Conservation (phyloP, 2,797 vertebrate genomes). For the Xyrichtys novacula region DNA sequence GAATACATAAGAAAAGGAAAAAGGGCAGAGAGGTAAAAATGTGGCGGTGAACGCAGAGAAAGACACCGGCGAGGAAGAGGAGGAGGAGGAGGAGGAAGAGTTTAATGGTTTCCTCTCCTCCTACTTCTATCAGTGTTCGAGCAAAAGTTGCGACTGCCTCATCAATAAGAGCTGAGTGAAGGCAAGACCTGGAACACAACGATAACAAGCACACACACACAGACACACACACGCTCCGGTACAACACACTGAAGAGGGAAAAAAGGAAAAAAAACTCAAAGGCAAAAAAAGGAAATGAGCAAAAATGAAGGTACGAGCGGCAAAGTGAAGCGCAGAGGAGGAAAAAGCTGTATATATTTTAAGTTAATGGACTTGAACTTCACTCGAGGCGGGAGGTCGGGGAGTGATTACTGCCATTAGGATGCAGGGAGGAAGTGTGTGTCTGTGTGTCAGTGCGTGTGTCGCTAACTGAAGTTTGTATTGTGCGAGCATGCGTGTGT, state of each 20-base stretch:
- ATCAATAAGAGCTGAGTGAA: slow-evolving; percentile 59
- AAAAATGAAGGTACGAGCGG: slow-evolving; percentile 51
- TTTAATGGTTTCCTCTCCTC: slow-evolving; percentile 46
- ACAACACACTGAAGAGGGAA: slow-evolving; percentile 22
- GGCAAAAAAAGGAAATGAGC: slow-evolving; percentile 42
- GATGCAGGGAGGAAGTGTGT: slow-evolving; percentile 40
- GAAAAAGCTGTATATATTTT: slow-evolving; percentile 65
- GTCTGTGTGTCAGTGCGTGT: slow-evolving; percentile 17
- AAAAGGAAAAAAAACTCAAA: slow-evolving; percentile 36
- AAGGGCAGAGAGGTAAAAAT: slow-evolving; percentile 1
- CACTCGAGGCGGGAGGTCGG: slow-evolving; percentile 59
- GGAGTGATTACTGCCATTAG: slow-evolving; percentile 75
- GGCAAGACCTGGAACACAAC: slow-evolving; percentile 57
- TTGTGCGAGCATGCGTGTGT: slow-evolving; percentile 17
- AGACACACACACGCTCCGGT: slow-evolving; percentile 57
- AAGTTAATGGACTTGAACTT: slow-evolving; percentile 77
- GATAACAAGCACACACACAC: slow-evolving; percentile 68
- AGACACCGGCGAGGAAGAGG: not conserved
- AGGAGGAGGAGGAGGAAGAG: slow-evolving; percentile 1
- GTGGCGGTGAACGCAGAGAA: not conserved
- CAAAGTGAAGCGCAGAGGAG: slow-evolving; percentile 43
- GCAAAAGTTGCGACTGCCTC: slow-evolving; percentile 53
- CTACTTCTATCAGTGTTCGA: slow-evolving; percentile 33
- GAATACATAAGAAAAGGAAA: not conserved
- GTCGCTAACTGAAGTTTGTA: slow-evolving; percentile 26